phyloP scores from a whole-genome alignment of 2,888 invertebrate species.

The Scrobipalpa atriplicella region DNA sequence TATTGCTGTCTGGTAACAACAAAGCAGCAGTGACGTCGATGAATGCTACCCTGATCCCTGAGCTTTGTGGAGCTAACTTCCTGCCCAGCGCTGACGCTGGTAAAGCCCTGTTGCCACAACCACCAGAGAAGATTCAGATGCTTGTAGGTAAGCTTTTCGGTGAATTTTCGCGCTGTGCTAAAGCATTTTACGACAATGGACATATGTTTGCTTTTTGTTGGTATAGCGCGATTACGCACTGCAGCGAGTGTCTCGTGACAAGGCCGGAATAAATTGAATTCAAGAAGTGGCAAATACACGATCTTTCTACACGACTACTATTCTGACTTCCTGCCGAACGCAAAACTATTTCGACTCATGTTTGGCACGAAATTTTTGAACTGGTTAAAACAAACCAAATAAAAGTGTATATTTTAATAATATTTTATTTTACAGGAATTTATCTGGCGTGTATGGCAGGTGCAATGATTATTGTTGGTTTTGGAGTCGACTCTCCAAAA shows the following conservation, averaged over 20 bases:
- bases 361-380: too few relatives aligned
- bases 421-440: conserved; percentile 62
- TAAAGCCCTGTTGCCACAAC: conserved; percentile 74
- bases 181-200: too few relatives aligned
- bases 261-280: too few relatives aligned
- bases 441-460: conserved; percentile 84
- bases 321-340: too few relatives aligned
- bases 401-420: neutral
- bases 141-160: conserved; percentile 70
- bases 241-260: too few relatives aligned
- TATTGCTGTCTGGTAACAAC: conserved; percentile 69
- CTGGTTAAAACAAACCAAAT: too few relatives aligned
- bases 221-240: too few relatives aligned
- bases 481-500: conserved; percentile 84
- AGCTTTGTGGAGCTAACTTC: conserved; percentile 79
- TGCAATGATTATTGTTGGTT: conserved; percentile 82
- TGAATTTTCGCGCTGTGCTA: too few relatives aligned
- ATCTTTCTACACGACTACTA: too few relatives aligned
- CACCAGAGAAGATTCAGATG: conserved; percentile 79
- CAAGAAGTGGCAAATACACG: too few relatives aligned
- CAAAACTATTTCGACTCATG: too few relatives aligned
- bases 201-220: too few relatives aligned
- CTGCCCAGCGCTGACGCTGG: conserved; percentile 71
- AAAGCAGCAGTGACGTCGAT: conserved; percentile 66
- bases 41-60: conserved; percentile 63